Evolutionary conservation across 2,113 vertebrate species (phyloP).

Genomic region (Ochotona curzoniae): DNA sequence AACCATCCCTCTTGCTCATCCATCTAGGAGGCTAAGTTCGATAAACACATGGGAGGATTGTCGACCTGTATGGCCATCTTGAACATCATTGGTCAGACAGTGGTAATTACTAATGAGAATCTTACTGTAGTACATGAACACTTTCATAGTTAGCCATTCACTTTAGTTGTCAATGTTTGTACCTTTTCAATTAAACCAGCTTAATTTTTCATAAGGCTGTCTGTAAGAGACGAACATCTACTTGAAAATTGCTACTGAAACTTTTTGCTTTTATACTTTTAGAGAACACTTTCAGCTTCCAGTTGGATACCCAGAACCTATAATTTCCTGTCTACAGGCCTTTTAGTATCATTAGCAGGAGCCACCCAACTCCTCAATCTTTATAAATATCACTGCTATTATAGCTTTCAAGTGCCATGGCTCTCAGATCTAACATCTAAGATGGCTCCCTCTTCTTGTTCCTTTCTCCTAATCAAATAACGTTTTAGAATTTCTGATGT

Average conservation of each 20-base stretch:
- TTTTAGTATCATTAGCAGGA: conserved; percentile 13
- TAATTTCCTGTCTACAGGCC: background rate
- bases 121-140: background rate
- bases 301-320: background rate
- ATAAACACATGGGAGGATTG: no score
- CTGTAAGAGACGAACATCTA: background rate
- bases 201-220: conserved; percentile 43
- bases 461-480: background rate
- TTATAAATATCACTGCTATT: background rate
- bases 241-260: background rate
- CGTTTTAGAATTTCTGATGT: background rate
- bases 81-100: no score
- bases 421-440: background rate
- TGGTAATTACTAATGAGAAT: background rate
- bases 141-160: background rate
- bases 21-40: no score
- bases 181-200: background rate
- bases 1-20: no score
- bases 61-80: no score
- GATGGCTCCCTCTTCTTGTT: background rate
- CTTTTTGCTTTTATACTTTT: background rate
- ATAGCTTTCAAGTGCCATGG: background rate
- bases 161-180: background rate
- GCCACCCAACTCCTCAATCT: background rate
- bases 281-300: background rate